These are phyloP conservation scores for Sitobion miscanthi DNA, from an alignment of 1,140 invertebrate species.

Conservation along the genomic window DNA sequence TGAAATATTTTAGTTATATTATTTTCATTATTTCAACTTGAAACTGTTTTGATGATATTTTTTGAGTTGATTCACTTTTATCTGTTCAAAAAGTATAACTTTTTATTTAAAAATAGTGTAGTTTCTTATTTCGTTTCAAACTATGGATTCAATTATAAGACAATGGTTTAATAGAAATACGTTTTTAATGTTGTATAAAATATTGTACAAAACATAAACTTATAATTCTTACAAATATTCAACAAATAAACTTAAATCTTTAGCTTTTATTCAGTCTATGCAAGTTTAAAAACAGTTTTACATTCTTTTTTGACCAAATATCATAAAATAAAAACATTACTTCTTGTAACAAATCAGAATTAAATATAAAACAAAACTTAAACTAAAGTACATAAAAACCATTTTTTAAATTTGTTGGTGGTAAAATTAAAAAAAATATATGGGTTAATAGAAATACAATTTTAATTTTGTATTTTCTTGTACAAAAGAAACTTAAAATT, in stretches of 20 bases:
- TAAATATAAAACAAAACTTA: neutral
- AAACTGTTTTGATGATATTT: conserved; percentile 10
- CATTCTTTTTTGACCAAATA: neutral
- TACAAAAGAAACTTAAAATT: neutral
- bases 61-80: conserved; percentile 26
- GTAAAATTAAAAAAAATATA: no score
- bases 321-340: neutral
- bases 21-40: conserved; percentile 4
- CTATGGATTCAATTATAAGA: neutral
- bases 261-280: neutral
- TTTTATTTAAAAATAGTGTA: conserved; percentile 40
- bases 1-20: neutral
- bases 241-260: neutral
- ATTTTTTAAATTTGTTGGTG: no score
- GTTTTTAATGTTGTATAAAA: neutral
- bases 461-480: neutral
- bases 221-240: neutral
- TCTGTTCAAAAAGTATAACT: conserved; percentile 18
- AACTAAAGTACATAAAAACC: no score
- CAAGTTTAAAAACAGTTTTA: neutral
- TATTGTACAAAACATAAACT: conserved; percentile 9
- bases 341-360: neutral
- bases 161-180: no score
- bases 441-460: neutral
- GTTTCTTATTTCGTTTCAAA: conserved; percentile 24